phyloP scores from a whole-genome alignment of 2,797 vertebrate genomes.

The Sebastes flavidus region DNA sequence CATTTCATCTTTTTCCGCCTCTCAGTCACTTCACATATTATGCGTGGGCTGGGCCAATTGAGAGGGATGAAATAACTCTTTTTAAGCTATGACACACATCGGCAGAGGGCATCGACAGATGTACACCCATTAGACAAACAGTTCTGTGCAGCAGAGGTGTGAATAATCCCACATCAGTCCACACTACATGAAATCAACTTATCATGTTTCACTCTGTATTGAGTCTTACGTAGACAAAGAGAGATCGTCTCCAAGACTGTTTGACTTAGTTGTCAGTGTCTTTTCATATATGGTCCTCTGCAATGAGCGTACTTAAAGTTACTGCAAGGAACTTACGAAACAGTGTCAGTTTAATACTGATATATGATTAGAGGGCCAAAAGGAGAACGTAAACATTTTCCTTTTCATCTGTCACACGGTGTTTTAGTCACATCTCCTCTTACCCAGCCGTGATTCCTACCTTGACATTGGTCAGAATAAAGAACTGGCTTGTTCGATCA shows the following conservation, averaged over 20 bases:
- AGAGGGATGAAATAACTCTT: constrained; percentile 42
- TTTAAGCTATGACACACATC: constrained; percentile 46
- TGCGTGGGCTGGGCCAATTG: constrained; percentile 32
- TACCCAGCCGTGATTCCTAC: neutral
- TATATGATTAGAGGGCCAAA: neutral
- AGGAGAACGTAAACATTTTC: neutral
- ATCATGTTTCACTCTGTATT: no score
- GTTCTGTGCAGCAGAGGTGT: neutral
- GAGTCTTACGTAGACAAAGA: no score
- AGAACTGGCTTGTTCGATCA: neutral
- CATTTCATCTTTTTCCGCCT: constrained; percentile 31
- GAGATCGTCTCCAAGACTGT: no score
- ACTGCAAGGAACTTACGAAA: rapidly evolving
- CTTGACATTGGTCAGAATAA: neutral
- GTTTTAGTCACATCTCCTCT: neutral
- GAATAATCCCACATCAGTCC: neutral
- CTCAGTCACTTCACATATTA: constrained; percentile 49
- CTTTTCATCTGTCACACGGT: neutral
- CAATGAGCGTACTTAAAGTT: no score
- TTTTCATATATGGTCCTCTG: no score
- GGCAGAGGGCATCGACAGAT: constrained; percentile 11
- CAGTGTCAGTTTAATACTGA: no score
- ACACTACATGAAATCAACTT: no score
- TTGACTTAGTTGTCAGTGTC: no score
- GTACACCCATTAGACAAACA: constrained; percentile 40